phyloP scores from a whole-genome alignment of 2,888 invertebrate species.

The Sabatieria punctata region DNA sequence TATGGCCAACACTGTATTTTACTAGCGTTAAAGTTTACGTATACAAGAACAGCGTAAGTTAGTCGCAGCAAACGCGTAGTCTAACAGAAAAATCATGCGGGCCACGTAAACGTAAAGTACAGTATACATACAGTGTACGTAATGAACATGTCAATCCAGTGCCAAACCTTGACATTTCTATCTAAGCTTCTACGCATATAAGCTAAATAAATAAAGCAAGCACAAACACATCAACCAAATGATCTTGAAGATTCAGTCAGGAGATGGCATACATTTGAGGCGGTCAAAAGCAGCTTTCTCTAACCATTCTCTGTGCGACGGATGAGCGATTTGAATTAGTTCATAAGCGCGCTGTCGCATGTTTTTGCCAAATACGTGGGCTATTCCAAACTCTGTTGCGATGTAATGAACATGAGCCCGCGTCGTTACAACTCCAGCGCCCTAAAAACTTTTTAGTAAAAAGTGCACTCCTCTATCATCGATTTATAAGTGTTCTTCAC shows the following conservation, averaged over 20 bases:
- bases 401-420: slow-evolving; percentile 81
- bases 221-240: not conserved
- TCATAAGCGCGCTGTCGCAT: too few relatives aligned
- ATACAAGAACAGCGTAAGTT: too few relatives aligned
- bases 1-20: too few relatives aligned
- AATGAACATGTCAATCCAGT: too few relatives aligned
- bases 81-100: too few relatives aligned
- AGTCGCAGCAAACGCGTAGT: too few relatives aligned
- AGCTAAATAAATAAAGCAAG: not conserved
- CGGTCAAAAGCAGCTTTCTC: slow-evolving; percentile 70
- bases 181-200: too few relatives aligned
- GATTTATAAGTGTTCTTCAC: slow-evolving; percentile 32
- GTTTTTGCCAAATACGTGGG: slow-evolving; percentile 73
- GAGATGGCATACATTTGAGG: slow-evolving; percentile 38
- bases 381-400: slow-evolving; percentile 80
- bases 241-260: slow-evolving; percentile 12
- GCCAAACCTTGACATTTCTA: too few relatives aligned
- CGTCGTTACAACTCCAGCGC: slow-evolving; percentile 77
- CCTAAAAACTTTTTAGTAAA: slow-evolving; percentile 37
- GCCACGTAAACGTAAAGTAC: too few relatives aligned
- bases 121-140: too few relatives aligned
- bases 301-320: slow-evolving; percentile 59
- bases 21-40: too few relatives aligned
- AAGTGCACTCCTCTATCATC: not conserved
- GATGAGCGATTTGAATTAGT: slow-evolving; percentile 73